Conservation (phyloP, 2,113 vertebrate species). For the Lophochroa leadbeateri region DNA sequence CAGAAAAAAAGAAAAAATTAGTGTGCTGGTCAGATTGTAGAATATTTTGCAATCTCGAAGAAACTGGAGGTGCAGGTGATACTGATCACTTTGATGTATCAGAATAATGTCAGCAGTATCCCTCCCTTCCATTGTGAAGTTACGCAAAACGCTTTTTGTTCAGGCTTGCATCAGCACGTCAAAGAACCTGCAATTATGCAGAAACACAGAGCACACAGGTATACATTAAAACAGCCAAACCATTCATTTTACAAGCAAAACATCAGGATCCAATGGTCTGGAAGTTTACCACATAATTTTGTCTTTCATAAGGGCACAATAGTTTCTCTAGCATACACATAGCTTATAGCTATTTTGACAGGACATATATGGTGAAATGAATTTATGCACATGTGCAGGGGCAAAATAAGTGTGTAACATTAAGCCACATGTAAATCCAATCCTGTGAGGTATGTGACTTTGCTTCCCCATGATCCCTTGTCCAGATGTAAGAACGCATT, state of each 20-base stretch:
- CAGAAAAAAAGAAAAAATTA: neutral
- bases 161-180: neutral
- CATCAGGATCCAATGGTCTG: neutral
- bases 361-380: neutral
- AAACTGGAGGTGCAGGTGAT: neutral
- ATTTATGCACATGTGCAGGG: neutral
- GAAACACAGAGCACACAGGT: neutral
- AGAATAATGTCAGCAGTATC: neutral
- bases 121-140: neutral
- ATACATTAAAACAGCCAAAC: neutral
- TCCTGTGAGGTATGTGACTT: neutral
- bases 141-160: neutral
- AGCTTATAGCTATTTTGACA: neutral
- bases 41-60: neutral
- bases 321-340: neutral
- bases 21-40: neutral
- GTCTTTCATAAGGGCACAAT: neutral
- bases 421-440: neutral
- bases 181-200: neutral
- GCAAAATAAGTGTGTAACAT: neutral
- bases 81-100: neutral
- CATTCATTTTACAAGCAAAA: neutral
- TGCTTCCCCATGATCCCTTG: neutral
- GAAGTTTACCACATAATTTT: neutral
- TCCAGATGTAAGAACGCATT: neutral